A percentile compares a stretch with the other conserved stretches of the same genome.
Evolutionary conservation across 1,140 invertebrate species (phyloP).

Genomic region (Neodiprion lecontei): DNA sequence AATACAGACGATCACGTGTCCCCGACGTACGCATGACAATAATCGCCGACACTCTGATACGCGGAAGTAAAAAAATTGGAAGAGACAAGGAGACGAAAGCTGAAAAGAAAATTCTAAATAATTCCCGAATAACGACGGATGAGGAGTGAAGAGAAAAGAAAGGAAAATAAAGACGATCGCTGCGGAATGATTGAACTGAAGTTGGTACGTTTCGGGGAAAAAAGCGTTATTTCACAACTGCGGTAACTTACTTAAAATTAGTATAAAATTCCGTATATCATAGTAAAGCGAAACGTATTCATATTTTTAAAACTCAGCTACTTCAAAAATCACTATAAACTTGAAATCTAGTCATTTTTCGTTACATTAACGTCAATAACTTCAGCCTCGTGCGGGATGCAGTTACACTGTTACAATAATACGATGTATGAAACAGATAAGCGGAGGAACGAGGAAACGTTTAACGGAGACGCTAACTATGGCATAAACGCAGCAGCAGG

Average conservation of each 20-base stretch:
- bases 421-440: too few species aligned
- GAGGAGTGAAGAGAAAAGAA: background rate
- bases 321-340: too few species aligned
- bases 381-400: too few species aligned
- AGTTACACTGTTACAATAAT: too few species aligned
- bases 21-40: background rate
- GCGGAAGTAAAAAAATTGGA: background rate
- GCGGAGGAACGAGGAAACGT: background rate
- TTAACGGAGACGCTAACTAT: background rate
- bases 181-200: slow-evolving; percentile 11
- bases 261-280: too few species aligned
- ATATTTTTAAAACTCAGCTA: too few species aligned
- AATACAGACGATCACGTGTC: background rate
- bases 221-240: background rate
- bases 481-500: background rate
- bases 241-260: too few species aligned
- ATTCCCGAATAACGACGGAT: background rate
- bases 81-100: background rate
- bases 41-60: background rate
- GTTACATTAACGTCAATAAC: too few species aligned
- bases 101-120: background rate
- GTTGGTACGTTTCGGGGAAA: slow-evolving; percentile 16
- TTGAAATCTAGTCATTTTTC: too few species aligned
- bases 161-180: slow-evolving; percentile 8
- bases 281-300: too few species aligned